Evolutionary conservation across 1,140 invertebrate species (phyloP), one percentile per base, ranked within the genome.

Genomic region (Hylaeus anthracinus): DNA sequence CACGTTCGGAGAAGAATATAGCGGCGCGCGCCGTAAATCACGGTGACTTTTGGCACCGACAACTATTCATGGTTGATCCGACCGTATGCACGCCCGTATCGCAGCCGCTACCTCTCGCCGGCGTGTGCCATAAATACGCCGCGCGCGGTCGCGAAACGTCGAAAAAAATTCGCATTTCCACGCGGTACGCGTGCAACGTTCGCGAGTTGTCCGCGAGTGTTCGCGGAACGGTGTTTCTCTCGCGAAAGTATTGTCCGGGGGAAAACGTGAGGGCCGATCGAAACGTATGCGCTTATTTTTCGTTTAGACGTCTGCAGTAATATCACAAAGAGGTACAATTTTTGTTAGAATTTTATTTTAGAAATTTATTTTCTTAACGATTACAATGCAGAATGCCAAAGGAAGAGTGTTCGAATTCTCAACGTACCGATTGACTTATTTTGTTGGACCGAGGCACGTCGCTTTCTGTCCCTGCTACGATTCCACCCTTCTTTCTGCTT

Each of bases 21-120:
- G 39, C 15, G 10, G 3, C 39, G 48, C 10, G 3, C 2, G 8
- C 60, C 48, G 65, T 79, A 79, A 79, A 79, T 73, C 60, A 73
- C n/a, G 0, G 4, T 0, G 37, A 48, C 61, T 79, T 79, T 73
- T 55, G 43, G 58, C 12, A 55, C 10, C 41, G 37, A 43, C 39
- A 4, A 37, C 48, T 64, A 45, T 72, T 55, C 51, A 10, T 45
- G 12, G 15, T 39, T 55, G 56, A 71, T 55, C n/a, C 65, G 1
- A 41, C 15, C 58, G 53, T 60, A 26, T n/a, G 14, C n/a, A 15
- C 65, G 12, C 5, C n/a, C n/a, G 15, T 64, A 2, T 4, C 5
- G 26, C 45, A 9, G 5, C 3, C 43, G 43, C 43, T 14, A 2
- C 2, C 37, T 63, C 3, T 26, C 4, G 37, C 9, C 66, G 5